Percentiles rank a stretch among this genome's conserved stretches.
These are phyloP conservation scores for Lordiphosa mommai DNA, from an alignment of 1,140 invertebrate species.

Conservation along the genomic window DNA sequence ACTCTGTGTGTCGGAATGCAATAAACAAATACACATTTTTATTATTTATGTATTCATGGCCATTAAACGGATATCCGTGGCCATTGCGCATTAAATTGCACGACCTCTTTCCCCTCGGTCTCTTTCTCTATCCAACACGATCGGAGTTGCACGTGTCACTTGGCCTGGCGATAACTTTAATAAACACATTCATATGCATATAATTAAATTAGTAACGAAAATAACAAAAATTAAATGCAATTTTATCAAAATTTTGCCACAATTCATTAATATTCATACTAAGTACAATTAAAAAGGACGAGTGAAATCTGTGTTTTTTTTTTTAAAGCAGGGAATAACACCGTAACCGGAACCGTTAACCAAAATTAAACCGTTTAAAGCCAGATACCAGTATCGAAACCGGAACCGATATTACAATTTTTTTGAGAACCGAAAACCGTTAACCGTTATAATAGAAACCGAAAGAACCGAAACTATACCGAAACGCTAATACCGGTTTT, in stretches of 20 bases:
- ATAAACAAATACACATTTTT: constrained; percentile 76
- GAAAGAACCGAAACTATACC: too few relatives aligned
- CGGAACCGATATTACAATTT: too few relatives aligned
- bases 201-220: constrained; percentile 35
- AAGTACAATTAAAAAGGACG: too few relatives aligned
- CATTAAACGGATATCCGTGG: constrained; percentile 76
- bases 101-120: neutral
- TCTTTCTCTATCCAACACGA: constrained; percentile 8
- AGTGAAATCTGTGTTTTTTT: too few relatives aligned
- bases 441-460: too few relatives aligned
- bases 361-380: too few relatives aligned
- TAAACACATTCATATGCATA: constrained; percentile 8
- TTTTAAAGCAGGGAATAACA: too few relatives aligned
- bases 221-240: constrained; percentile 29
- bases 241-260: neutral
- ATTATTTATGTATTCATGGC: constrained; percentile 77
- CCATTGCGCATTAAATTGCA: constrained; percentile 73
- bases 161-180: constrained; percentile 30
- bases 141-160: neutral
- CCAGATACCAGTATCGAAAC: too few relatives aligned
- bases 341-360: too few relatives aligned
- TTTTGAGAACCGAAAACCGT: too few relatives aligned
- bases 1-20: constrained; percentile 36
- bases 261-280: constrained; percentile 2
- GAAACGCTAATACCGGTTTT: too few relatives aligned